Percentiles rank a stretch among this genome's conserved stretches.
These are phyloP conservation scores for Macrosteles quadrilineatus DNA, from an alignment of 1,140 invertebrate genomes.

Conservation along the genomic window DNA sequence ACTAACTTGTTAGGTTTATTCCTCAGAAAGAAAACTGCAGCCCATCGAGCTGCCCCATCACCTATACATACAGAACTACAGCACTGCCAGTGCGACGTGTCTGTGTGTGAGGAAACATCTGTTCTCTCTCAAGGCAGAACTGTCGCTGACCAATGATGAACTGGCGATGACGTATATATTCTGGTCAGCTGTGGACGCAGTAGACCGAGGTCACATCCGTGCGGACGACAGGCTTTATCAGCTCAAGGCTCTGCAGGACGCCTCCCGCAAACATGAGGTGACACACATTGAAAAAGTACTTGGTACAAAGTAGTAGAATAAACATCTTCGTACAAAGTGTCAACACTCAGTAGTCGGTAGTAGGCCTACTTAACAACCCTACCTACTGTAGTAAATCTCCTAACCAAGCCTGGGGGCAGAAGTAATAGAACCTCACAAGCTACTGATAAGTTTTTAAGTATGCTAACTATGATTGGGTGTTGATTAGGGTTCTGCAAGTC, in stretches of 20 bases:
- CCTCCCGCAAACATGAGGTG: conserved; percentile 80
- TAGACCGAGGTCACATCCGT: conserved; percentile 88
- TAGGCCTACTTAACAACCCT: too few relatives aligned
- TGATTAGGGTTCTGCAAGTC: too few relatives aligned
- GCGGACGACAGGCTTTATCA: conserved; percentile 91
- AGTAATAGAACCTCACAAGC: too few relatives aligned
- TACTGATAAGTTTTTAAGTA: too few relatives aligned
- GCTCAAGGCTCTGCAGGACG: conserved; percentile 91
- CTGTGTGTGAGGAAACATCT: conserved; percentile 93
- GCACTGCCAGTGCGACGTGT: conserved; percentile 96
- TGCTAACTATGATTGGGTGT: too few relatives aligned
- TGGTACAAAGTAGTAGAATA: too few relatives aligned
- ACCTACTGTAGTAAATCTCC: too few relatives aligned
- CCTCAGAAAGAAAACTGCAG: conserved; percentile 91
- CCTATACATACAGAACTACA: conserved; percentile 98
- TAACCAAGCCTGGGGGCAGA: too few relatives aligned
- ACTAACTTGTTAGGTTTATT: too few relatives aligned
- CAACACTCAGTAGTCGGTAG: too few relatives aligned
- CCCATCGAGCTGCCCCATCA: conserved; percentile 95
- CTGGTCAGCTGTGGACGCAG: conserved; percentile 90
- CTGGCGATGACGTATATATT: conserved; percentile 71
- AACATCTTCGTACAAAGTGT: too few relatives aligned
- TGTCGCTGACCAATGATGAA: conserved; percentile 62
- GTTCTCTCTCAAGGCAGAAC: conserved; percentile 78
- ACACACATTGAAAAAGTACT: background rate